A percentile compares a stretch with the other conserved stretches of the same genome.
These are phyloP conservation scores for Thysanoteuthis rhombus DNA, from an alignment of 2,888 invertebrate genomes.

Conservation along the genomic window DNA sequence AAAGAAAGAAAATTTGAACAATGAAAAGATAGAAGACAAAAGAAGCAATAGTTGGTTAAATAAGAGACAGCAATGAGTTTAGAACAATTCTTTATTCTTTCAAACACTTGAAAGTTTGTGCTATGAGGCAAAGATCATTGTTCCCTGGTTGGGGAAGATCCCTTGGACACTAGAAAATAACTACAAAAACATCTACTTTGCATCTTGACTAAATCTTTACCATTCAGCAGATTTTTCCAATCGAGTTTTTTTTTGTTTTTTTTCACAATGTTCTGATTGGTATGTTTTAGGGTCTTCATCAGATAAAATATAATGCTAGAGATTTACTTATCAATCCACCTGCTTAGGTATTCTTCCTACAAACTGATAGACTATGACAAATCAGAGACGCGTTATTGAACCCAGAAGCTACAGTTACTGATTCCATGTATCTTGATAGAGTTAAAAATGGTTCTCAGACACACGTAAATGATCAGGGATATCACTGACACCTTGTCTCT, in stretches of 20 bases:
- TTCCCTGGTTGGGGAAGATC: not conserved
- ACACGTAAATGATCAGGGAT: not conserved
- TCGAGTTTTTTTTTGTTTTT: not conserved
- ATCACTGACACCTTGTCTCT: not conserved
- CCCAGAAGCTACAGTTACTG: not conserved
- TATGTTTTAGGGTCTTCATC: not conserved
- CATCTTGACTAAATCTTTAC: not conserved
- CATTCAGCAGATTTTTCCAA: not conserved
- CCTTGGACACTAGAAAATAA: not conserved
- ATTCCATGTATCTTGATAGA: not conserved
- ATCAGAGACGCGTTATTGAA: not conserved
- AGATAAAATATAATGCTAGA: not conserved
- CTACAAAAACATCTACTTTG: not conserved
- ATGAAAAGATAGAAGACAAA: not conserved
- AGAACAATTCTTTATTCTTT: not conserved
- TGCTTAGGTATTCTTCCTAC: not conserved
- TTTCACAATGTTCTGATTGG: not conserved
- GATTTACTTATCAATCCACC: not conserved
- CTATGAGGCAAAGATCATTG: not conserved
- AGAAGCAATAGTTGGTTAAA: not conserved
- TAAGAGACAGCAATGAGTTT: not conserved
- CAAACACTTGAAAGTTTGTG: not conserved
- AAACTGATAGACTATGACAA: not conserved
- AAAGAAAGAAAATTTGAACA: not conserved
- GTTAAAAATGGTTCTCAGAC: not conserved